Evolutionary conservation across 1,140 invertebrate species (phyloP).

Genomic region (Drosophila arawakana): DNA sequence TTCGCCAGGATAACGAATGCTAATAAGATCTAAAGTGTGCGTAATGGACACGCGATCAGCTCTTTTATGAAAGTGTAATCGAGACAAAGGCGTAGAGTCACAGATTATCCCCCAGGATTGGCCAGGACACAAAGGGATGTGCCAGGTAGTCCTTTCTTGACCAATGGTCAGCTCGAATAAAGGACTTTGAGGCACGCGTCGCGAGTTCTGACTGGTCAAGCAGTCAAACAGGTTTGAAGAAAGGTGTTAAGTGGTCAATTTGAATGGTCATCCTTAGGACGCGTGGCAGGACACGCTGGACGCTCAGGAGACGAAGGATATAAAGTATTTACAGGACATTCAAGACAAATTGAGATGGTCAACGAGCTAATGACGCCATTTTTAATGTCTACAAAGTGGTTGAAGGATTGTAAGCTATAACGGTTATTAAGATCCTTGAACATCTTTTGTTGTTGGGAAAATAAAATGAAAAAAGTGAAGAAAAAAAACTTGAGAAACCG

Average conservation of each 20-base stretch:
- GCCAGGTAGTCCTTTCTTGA: slow-evolving; percentile 44
- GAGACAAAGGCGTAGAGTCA: slow-evolving; percentile 35
- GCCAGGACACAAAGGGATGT: slow-evolving; percentile 18
- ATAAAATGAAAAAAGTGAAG: background rate
- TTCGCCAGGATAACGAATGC: slow-evolving; percentile 34
- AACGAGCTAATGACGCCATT: slow-evolving; percentile 30
- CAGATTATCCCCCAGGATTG: slow-evolving; percentile 55
- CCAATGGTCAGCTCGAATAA: slow-evolving; percentile 67
- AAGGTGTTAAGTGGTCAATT: slow-evolving; percentile 49
- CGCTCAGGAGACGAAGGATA: background rate
- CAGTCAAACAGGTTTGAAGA: slow-evolving; percentile 60
- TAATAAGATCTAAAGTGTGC: slow-evolving; percentile 56
- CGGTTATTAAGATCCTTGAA: slow-evolving; percentile 57
- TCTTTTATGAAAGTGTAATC: slow-evolving; percentile 18
- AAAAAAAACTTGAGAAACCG: slow-evolving; percentile 52
- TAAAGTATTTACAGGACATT: slow-evolving; percentile 15
- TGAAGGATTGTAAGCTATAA: slow-evolving; percentile 55
- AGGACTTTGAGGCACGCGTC: slow-evolving; percentile 38
- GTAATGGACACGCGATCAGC: slow-evolving; percentile 40
- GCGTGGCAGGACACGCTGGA: slow-evolving; percentile 49
- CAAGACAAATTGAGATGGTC: slow-evolving; percentile 54
- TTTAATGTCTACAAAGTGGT: background rate
- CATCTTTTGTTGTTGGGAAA: slow-evolving; percentile 24
- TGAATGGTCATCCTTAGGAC: slow-evolving; percentile 41
- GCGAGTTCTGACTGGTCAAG: slow-evolving; percentile 40